Percentiles rank a stretch among this genome's conserved stretches.
These are phyloP conservation scores for Silurus lanzhouensis DNA, from an alignment of 2,797 vertebrate genomes.

Conservation along the genomic window DNA sequence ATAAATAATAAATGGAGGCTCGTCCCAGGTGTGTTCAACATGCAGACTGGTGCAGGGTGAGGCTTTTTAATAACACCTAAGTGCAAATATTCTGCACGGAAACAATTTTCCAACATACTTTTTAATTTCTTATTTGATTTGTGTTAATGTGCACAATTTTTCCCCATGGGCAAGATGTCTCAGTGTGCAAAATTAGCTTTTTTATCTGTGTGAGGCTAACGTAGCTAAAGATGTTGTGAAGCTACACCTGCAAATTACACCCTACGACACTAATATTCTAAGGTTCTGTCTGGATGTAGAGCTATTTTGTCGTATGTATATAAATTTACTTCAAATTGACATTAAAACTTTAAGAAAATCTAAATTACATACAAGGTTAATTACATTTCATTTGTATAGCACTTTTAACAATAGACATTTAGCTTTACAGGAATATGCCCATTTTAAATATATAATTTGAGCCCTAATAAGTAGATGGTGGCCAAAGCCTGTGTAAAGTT, in stretches of 20 bases:
- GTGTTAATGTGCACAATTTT: neutral
- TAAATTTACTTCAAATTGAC: neutral
- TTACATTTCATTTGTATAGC: neutral
- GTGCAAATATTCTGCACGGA: conserved; percentile 6
- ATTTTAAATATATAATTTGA: neutral
- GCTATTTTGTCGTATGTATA: neutral
- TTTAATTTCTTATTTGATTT: conserved; percentile 31
- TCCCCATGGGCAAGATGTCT: neutral
- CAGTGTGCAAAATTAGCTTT: neutral
- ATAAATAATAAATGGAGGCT: conserved; percentile 43
- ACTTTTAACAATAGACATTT: neutral
- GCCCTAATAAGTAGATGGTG: neutral
- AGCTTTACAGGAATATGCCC: neutral
- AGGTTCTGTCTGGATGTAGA: neutral
- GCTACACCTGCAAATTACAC: neutral
- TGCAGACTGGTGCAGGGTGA: conserved; percentile 50
- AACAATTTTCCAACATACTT: neutral
- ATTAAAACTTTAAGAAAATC: neutral
- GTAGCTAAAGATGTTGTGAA: neutral
- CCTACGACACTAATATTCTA: neutral
- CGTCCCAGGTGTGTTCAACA: conserved; percentile 57
- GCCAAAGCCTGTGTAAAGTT: too few relatives aligned
- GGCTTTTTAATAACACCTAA: conserved; percentile 25
- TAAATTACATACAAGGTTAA: neutral
- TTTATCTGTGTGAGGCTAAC: neutral